Evolutionary conservation across 2,888 invertebrate species (phyloP), one percentile per base, ranked within the genome.

Genomic region (Lasioglossum vierecki): DNA sequence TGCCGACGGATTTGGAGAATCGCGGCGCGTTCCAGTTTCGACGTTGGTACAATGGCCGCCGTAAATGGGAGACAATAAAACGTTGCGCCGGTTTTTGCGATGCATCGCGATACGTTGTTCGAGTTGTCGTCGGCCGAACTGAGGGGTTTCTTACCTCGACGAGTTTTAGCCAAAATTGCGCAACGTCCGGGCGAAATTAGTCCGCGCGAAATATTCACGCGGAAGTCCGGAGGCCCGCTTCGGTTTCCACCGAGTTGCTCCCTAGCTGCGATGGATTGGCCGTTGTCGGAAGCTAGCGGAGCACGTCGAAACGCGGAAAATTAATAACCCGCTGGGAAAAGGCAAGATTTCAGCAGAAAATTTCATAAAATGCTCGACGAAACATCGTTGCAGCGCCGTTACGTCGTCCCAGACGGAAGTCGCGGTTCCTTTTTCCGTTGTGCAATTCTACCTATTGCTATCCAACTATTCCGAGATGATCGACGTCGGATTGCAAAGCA

Each of bases 401-500:
- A 74, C 84, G 80, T 72, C 80, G 49, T 53, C 53, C 15, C 41
- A 76, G 22, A 76, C 85, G 85, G 85, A 85, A 85, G 77, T 71
- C 18, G n/a, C 26, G 79, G 35, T 77, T 66, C 57, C 80, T 84
- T 80, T 57, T 80, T 84, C 70, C 63, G 35, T 80, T 85, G 85
- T 74, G 80, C 46, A 80, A 85, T 70, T 39, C 39, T 22, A n/a
- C 53, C 77, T 49, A 49, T 79, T n/a, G 70, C 57, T 26, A 30
- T 60, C 60, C 35, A 35, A n/a, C 71, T 44, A 66, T 74, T 75
- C 60, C 71, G 18, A 75, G 73, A 85, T 75, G 77, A 71, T 78
- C 46, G 79, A 73, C 44, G 41, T 9, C 26, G 44, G 44, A 63
- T 60, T 44, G 78, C 46, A 46, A 70, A 68, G 30, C 13, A 11